Evolutionary conservation across 35 echinoderm and acorn worm species (phyloP).

Genomic region (Holothuria glaberrima): DNA sequence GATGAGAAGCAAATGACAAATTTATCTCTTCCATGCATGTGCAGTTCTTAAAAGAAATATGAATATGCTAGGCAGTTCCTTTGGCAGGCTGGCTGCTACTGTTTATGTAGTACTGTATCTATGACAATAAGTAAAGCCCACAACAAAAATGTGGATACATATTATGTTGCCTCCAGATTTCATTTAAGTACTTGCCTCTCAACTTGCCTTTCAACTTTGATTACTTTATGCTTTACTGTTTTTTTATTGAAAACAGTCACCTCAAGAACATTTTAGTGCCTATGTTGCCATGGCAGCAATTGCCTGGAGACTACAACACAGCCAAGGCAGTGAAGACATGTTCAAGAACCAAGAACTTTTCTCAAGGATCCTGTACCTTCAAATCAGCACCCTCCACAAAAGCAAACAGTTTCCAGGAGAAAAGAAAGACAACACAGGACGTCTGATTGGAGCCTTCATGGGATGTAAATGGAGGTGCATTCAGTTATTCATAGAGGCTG

Average conservation of each 20-base stretch:
- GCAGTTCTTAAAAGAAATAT: too few species aligned
- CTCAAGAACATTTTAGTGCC: neutral
- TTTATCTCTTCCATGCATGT: too few species aligned
- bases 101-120: too few species aligned
- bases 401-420: slow-evolving; percentile 12
- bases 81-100: too few species aligned
- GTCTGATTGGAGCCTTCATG: slow-evolving; percentile 32
- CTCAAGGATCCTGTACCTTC: slow-evolving; percentile 14
- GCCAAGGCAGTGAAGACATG: slow-evolving; percentile 9
- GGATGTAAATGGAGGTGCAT: slow-evolving; percentile 44
- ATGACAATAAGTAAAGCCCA: too few species aligned
- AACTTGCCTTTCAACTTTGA: too few species aligned
- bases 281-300: slow-evolving; percentile 42
- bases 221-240: neutral
- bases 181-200: too few species aligned
- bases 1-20: too few species aligned
- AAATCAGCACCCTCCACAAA: slow-evolving; percentile 32
- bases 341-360: slow-evolving; percentile 24
- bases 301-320: slow-evolving; percentile 20
- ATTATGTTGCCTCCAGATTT: too few species aligned
- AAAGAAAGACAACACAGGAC: slow-evolving; percentile 23
- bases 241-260: neutral
- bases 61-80: too few species aligned
- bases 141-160: too few species aligned
- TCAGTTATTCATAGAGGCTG: slow-evolving; percentile 32